These are phyloP conservation scores for Sebastes trivittatus DNA, from an alignment of 2,797 vertebrate species.

Conservation along the genomic window DNA sequence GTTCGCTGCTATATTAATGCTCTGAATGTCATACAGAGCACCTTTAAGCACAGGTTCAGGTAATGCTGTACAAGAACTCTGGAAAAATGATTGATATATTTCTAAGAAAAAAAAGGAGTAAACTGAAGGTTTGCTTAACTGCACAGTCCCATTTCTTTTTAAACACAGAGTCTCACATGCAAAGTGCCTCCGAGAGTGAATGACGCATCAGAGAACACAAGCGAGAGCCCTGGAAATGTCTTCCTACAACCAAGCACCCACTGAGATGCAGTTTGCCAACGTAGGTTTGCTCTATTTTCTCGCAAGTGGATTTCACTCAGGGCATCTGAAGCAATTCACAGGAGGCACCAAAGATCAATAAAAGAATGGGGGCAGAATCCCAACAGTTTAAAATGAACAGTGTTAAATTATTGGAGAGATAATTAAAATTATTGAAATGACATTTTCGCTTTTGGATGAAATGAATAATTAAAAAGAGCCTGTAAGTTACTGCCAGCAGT, in stretches of 20 bases:
- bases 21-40: not conserved
- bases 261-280: constrained; percentile 6
- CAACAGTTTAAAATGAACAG: not conserved
- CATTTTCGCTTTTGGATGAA: not conserved
- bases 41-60: not conserved
- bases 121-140: constrained; percentile 8
- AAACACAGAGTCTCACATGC: constrained; percentile 18
- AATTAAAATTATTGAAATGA: constrained; percentile 5
- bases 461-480: not conserved
- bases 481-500: not conserved
- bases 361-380: not conserved
- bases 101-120: not conserved
- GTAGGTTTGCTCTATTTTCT: not conserved
- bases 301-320: not conserved
- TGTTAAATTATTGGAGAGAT: not conserved
- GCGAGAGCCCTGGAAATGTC: not conserved
- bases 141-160: constrained; percentile 17
- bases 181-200: constrained; percentile 19
- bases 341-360: constrained; percentile 10
- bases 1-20: not conserved
- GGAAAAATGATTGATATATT: not conserved
- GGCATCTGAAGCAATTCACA: not conserved
- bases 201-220: not conserved
- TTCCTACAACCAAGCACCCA: not conserved
- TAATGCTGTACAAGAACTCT: not conserved